phyloP scores from a whole-genome alignment of 2,888 invertebrate species.

The Drosophila quinaria region DNA sequence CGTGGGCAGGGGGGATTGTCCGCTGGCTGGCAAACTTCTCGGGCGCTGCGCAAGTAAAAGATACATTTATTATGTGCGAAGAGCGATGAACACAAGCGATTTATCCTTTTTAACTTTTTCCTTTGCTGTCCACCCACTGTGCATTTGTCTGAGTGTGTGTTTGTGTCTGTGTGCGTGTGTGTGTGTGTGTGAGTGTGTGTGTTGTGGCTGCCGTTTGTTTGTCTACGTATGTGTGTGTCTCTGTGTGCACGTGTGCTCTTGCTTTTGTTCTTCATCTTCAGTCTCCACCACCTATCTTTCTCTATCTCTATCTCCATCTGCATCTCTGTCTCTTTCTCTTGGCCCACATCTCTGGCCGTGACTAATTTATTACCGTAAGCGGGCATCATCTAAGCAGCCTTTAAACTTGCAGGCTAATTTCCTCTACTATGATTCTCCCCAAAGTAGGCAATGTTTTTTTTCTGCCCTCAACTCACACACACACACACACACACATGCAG shows the following conservation, averaged over 20 bases:
- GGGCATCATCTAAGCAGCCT: conserved; percentile 71
- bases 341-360: conserved; percentile 70
- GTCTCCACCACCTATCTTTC: not conserved
- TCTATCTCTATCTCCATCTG: not conserved
- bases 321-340: not conserved
- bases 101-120: conserved; percentile 83
- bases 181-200: conserved; percentile 22
- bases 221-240: conserved; percentile 21
- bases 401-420: conserved; percentile 63
- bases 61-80: conserved; percentile 84
- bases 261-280: conserved; percentile 38
- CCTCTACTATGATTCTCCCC: conserved; percentile 16
- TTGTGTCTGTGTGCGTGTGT: conserved; percentile 20
- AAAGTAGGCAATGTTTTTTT: conserved; percentile 28
- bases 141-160: conserved; percentile 38
- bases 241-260: conserved; percentile 26
- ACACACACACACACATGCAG: too few relatives aligned
- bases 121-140: conserved; percentile 60
- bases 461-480: not conserved
- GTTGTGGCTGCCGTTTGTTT: conserved; percentile 38
- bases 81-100: conserved; percentile 83
- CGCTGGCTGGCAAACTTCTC: conserved; percentile 54
- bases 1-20: not conserved
- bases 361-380: conserved; percentile 76
- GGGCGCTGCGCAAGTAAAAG: conserved; percentile 78